phyloP scores from a whole-genome alignment of 1,140 invertebrate species.

The Amyelois transitella region DNA sequence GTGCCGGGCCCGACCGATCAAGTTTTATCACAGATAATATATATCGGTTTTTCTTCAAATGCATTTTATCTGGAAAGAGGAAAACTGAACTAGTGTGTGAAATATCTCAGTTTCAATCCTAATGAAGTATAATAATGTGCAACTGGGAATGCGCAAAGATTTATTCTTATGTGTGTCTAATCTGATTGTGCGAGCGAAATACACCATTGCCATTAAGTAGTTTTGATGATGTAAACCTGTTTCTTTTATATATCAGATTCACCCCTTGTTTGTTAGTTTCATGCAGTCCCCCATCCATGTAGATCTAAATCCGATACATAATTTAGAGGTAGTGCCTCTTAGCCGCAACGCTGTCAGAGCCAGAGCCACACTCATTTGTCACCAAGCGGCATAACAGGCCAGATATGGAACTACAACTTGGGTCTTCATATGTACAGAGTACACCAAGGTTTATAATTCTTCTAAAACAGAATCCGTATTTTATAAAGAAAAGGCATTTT shows the following conservation, averaged over 20 bases:
- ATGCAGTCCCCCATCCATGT: background rate
- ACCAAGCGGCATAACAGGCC: conserved; percentile 6
- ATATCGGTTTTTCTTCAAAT: background rate
- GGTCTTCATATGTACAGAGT: background rate
- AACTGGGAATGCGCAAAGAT: too few species aligned
- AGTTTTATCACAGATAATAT: background rate
- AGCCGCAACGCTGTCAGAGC: conserved; percentile 20
- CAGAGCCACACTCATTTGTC: conserved; percentile 29
- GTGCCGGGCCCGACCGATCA: background rate
- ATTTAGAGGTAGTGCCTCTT: conserved; percentile 14
- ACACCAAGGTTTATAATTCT: background rate
- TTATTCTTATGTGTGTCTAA: too few species aligned
- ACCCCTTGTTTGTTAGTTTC: too few species aligned
- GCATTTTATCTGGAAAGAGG: background rate
- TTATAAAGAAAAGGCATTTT: background rate
- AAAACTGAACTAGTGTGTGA: background rate
- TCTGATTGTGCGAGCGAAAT: too few species aligned
- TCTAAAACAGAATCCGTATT: background rate
- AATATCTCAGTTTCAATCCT: too few species aligned
- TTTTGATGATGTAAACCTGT: too few species aligned
- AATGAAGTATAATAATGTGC: too few species aligned
- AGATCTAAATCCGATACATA: conserved; percentile 16
- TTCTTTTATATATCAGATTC: too few species aligned
- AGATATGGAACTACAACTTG: background rate
- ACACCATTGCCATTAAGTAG: too few species aligned